Conservation (phyloP, 2,888 invertebrate species). For the Drepanosiphum platanoidis region DNA sequence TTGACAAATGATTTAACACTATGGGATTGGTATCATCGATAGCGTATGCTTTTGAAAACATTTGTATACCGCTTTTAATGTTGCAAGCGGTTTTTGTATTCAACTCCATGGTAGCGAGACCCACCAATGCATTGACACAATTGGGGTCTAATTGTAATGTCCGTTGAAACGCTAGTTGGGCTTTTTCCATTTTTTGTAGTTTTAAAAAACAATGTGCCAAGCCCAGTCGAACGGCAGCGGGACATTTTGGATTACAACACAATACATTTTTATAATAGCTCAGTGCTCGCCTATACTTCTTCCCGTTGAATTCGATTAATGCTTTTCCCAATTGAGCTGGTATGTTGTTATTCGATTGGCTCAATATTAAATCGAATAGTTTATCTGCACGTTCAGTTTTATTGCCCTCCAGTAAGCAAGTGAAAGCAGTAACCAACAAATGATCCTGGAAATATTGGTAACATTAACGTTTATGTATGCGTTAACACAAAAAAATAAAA, state of each 20-base stretch:
- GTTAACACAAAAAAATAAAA: background rate
- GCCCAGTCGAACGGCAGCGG: constrained; percentile 96
- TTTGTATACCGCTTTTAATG: constrained; percentile 92
- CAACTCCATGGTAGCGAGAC: constrained; percentile 91
- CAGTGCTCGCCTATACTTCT: constrained; percentile 92
- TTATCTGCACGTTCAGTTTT: constrained; percentile 99
- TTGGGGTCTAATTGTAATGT: constrained; percentile 91
- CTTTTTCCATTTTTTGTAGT: constrained; percentile 93
- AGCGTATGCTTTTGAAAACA: constrained; percentile 94
- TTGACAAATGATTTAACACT: constrained; percentile 98
- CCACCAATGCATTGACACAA: constrained; percentile 96
- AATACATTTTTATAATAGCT: constrained; percentile 98
- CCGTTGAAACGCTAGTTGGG: constrained; percentile 94
- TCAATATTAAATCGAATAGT: constrained; percentile 98
- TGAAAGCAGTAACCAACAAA: constrained; percentile 96
- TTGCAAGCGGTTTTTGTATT: constrained; percentile 93
- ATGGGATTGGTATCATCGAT: constrained; percentile 98
- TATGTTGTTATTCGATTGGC: constrained; percentile 94
- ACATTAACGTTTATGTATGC: no score
- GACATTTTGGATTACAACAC: constrained; percentile 94
- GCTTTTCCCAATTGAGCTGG: constrained; percentile 98
- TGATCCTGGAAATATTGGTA: no score
- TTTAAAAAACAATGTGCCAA: constrained; percentile 98
- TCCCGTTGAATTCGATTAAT: constrained; percentile 98
- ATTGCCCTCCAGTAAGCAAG: constrained; percentile 96